A percentile compares a stretch with the other conserved stretches of the same genome.
These are phyloP conservation scores for Tupaia tana DNA, from an alignment of 2,113 vertebrate genomes.

Conservation along the genomic window DNA sequence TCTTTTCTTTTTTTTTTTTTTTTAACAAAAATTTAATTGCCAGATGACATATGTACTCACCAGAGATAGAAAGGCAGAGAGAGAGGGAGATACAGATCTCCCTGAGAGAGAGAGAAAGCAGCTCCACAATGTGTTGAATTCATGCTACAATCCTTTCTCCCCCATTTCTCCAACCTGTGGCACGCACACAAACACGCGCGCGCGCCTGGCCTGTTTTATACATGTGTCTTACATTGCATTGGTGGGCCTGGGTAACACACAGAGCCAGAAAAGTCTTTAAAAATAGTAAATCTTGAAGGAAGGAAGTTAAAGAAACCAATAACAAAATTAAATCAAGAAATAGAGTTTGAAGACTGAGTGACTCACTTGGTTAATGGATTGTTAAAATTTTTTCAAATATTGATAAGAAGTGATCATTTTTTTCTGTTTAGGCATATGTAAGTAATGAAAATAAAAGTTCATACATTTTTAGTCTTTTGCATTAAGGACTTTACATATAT, in stretches of 20 bases:
- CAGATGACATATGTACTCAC: too few relatives aligned
- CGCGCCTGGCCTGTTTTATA: not conserved
- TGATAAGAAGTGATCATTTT: not conserved
- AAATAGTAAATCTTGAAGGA: not conserved
- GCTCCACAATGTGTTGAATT: too few relatives aligned
- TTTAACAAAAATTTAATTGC: too few relatives aligned
- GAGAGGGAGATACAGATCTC: too few relatives aligned
- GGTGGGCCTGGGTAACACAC: not conserved
- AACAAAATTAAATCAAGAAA: slow-evolving; percentile 19
- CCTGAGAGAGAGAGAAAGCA: too few relatives aligned
- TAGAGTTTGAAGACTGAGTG: not conserved
- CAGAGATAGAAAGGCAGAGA: too few relatives aligned
- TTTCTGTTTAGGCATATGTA: not conserved
- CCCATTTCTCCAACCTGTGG: too few relatives aligned
- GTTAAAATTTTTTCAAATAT: not conserved
- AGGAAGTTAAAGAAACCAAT: not conserved
- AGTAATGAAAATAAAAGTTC: not conserved
- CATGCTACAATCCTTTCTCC: too few relatives aligned
- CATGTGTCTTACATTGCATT: not conserved
- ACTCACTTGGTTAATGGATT: not conserved
- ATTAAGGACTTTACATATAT: not conserved
- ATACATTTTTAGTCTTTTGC: too few relatives aligned
- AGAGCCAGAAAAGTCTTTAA: not conserved
- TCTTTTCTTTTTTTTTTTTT: not conserved
- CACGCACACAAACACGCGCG: too few relatives aligned